phyloP scores from a whole-genome alignment of 1,140 invertebrate species.

The Bilobella aurantiaca region DNA sequence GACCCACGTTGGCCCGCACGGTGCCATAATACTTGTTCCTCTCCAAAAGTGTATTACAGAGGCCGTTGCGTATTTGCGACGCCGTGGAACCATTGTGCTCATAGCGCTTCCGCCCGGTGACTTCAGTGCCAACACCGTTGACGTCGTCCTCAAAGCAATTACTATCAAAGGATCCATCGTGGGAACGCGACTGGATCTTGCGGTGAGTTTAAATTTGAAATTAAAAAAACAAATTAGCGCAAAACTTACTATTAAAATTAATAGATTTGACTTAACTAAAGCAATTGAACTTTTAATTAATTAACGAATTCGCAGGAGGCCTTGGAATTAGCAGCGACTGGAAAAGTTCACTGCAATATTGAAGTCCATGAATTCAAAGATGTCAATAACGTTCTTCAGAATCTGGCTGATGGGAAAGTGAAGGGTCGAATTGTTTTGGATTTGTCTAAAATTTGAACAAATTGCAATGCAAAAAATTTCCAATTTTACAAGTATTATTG shows the following conservation, averaged over 20 bases:
- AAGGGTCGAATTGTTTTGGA: neutral
- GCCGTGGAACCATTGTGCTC: conserved; percentile 4
- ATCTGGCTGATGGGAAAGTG: neutral
- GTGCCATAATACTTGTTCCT: conserved; percentile 5
- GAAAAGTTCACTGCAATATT: neutral
- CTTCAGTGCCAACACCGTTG: neutral
- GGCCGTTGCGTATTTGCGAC: conserved; percentile 9
- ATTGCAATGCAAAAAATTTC: conserved; percentile 40
- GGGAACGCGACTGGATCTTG: conserved; percentile 7
- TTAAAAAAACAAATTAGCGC: too few relatives aligned
- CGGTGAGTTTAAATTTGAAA: neutral
- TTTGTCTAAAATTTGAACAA: neutral
- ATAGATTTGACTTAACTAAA: too few relatives aligned
- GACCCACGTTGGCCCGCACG: conserved; percentile 1
- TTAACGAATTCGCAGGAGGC: neutral
- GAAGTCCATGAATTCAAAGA: neutral
- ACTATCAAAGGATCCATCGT: conserved; percentile 12
- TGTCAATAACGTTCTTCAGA: neutral
- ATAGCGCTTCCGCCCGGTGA: conserved; percentile 9
- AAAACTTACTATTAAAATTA: too few relatives aligned
- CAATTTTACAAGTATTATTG: too few relatives aligned
- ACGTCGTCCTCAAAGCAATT: conserved; percentile 9
- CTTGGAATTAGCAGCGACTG: neutral
- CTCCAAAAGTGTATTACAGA: neutral
- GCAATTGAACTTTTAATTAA: neutral